These are phyloP conservation scores for Muscicapa striata DNA, from an alignment of 2,797 vertebrate genomes.

Conservation along the genomic window DNA sequence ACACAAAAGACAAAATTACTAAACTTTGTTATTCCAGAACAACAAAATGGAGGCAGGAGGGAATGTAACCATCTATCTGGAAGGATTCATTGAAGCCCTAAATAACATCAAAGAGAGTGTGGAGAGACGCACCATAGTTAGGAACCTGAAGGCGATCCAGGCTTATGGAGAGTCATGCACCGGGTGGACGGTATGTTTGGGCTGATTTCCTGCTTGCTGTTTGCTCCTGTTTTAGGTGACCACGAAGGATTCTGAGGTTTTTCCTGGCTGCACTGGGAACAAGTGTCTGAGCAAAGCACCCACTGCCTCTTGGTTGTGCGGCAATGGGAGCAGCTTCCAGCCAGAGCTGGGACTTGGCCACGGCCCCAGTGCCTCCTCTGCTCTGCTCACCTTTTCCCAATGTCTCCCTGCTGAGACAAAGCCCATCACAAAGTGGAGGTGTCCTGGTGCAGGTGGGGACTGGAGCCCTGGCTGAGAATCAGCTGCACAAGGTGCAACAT, in stretches of 20 bases:
- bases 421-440: neutral
- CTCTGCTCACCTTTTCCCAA: neutral
- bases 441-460: neutral
- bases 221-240: neutral
- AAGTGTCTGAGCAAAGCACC: neutral
- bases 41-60: accelerated
- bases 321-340: neutral
- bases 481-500: neutral
- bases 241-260: accelerated
- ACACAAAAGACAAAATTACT: neutral
- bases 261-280: neutral
- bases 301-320: accelerated
- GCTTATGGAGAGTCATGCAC: accelerated
- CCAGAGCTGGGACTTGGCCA: neutral
- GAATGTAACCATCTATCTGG: neutral
- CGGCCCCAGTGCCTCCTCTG: neutral
- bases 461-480: accelerated
- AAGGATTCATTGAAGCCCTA: neutral
- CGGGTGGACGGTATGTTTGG: neutral
- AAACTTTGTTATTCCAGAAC: neutral
- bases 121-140: accelerated
- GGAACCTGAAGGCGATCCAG: neutral
- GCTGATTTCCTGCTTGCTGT: neutral
- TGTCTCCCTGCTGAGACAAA: neutral
- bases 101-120: accelerated